Evolutionary conservation across 2,113 vertebrate species (phyloP).

Genomic region (Crocuta crocuta): DNA sequence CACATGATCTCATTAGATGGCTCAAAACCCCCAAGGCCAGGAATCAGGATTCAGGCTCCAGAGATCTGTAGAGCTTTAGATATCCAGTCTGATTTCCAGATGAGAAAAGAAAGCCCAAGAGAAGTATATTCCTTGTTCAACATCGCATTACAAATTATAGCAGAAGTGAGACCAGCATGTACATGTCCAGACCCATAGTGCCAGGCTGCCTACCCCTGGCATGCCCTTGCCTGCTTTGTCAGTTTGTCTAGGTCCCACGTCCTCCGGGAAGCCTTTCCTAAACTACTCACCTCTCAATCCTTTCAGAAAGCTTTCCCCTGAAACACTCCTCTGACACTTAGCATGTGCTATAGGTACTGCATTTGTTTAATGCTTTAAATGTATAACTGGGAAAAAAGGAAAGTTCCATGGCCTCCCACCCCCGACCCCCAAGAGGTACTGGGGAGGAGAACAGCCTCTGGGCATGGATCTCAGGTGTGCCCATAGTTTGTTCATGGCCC

Average conservation of each 20-base stretch:
- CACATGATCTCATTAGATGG: neutral
- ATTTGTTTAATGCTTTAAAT: neutral
- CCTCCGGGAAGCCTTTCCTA: constrained; percentile 25
- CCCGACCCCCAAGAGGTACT: neutral
- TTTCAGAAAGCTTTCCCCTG: constrained; percentile 34
- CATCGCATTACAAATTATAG: constrained; percentile 33
- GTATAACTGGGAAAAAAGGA: neutral
- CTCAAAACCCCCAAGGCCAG: neutral
- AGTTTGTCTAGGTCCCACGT: neutral
- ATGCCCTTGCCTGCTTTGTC: neutral
- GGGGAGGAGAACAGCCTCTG: neutral
- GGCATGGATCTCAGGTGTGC: neutral
- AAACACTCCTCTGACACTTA: constrained; percentile 51
- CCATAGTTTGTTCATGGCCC: neutral
- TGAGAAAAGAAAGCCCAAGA: constrained; percentile 27
- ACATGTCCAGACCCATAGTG: neutral
- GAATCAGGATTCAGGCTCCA: constrained; percentile 42
- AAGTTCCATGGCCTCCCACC: neutral
- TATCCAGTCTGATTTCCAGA: constrained; percentile 14
- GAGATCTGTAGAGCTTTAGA: constrained; percentile 11
- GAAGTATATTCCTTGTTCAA: constrained; percentile 25
- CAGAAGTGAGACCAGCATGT: neutral
- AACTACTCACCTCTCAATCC: constrained; percentile 11
- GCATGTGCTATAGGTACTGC: constrained; percentile 28
- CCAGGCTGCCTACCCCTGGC: neutral